A percentile compares a stretch with the other conserved stretches of the same genome.
phyloP scores from a whole-genome alignment of 2,888 invertebrate species.

The Scrobipalpa costella region DNA sequence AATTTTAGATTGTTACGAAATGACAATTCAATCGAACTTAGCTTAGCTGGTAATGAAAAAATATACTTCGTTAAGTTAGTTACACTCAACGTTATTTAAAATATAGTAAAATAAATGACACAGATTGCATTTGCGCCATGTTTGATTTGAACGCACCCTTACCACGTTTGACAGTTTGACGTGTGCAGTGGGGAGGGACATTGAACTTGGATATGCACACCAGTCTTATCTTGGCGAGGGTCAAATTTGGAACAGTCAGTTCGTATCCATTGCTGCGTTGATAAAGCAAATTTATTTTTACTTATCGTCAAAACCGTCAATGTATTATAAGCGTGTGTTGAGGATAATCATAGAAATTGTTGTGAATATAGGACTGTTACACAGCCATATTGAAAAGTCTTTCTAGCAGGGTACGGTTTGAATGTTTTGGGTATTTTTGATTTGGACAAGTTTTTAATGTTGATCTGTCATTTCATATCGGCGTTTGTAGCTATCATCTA shows the following conservation, averaged over 20 bases:
- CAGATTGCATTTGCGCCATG: neutral
- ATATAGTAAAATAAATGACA: neutral
- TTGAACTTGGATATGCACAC: neutral
- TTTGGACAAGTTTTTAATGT: neutral
- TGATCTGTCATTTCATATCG: neutral
- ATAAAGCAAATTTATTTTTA: neutral
- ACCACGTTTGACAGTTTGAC: slow-evolving; percentile 18
- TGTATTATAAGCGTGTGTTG: neutral
- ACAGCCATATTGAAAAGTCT: neutral
- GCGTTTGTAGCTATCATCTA: neutral
- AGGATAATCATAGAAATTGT: neutral
- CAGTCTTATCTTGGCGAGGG: neutral
- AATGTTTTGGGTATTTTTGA: neutral
- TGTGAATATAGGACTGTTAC: neutral
- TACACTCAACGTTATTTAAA: neutral
- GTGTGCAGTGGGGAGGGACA: slow-evolving; percentile 1
- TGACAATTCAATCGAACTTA: too few species aligned
- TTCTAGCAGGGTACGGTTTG: neutral
- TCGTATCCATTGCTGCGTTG: neutral
- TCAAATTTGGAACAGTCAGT: neutral
- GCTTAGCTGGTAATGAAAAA: too few species aligned
- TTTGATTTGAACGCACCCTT: neutral
- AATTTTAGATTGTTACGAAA: too few species aligned
- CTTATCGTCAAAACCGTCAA: neutral
- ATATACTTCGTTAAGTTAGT: too few species aligned